These are phyloP conservation scores for Contarinia nasturtii DNA, from an alignment of 1,140 invertebrate genomes.

Conservation along the genomic window DNA sequence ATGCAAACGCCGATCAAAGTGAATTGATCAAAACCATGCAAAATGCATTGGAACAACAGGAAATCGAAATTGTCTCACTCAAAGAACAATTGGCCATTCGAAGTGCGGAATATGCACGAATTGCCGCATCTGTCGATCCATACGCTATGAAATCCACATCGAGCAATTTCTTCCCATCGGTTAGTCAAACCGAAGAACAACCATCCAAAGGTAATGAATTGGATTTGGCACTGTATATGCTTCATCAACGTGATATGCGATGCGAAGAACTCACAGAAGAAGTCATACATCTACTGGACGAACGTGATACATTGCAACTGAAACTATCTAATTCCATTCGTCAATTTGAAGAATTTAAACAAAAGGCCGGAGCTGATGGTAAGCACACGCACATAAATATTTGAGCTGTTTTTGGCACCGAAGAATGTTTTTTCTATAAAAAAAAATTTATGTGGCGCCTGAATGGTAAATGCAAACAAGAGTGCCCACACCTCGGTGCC, in stretches of 20 bases:
- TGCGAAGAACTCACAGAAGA: slow-evolving; percentile 78
- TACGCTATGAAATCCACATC: slow-evolving; percentile 7
- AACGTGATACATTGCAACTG: slow-evolving; percentile 64
- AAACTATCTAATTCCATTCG: slow-evolving; percentile 59
- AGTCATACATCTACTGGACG: slow-evolving; percentile 62
- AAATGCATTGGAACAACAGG: slow-evolving; percentile 37
- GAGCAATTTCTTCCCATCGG: slow-evolving; percentile 3
- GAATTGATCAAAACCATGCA: slow-evolving; percentile 24
- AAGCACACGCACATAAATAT: background rate
- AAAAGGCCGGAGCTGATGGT: slow-evolving; percentile 2
- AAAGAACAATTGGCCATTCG: slow-evolving; percentile 39
- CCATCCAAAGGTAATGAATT: slow-evolving; percentile 31
- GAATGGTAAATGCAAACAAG: slow-evolving; percentile 2
- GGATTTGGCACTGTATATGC: slow-evolving; percentile 63
- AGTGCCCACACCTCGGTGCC: slow-evolving; percentile 1
- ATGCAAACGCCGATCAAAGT: background rate
- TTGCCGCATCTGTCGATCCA: slow-evolving; percentile 23
- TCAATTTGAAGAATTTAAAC: slow-evolving; percentile 38
- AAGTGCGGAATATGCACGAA: slow-evolving; percentile 20
- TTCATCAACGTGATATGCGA: slow-evolving; percentile 69
- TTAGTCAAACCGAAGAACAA: slow-evolving; percentile 10
- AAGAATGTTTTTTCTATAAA: background rate
- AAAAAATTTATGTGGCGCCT: background rate
- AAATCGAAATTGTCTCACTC: slow-evolving; percentile 42
- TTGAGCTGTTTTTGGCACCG: background rate